phyloP scores from a whole-genome alignment of 2,113 vertebrate species.

The Mesembrinibis cayennensis region DNA sequence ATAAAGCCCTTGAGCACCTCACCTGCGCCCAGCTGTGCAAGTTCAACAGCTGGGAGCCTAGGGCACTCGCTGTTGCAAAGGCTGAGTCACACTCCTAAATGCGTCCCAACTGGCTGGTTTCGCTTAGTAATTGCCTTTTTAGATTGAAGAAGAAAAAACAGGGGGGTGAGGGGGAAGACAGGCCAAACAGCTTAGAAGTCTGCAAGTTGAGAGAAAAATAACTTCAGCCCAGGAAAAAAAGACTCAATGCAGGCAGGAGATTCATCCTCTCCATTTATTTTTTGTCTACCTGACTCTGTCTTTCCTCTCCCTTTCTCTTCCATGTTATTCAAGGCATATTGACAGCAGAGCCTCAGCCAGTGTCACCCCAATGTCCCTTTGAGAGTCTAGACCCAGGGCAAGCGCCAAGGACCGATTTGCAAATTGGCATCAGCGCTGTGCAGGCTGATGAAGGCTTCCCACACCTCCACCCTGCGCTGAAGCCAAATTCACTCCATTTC shows the following conservation, averaged over 20 bases:
- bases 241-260: neutral
- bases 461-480: fast-evolving
- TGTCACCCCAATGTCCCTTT: neutral
- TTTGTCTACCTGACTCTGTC: neutral
- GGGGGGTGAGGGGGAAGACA: neutral
- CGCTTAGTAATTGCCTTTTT: neutral
- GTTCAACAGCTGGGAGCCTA: neutral
- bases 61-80: neutral
- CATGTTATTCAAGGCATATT: neutral
- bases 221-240: neutral
- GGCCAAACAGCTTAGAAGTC: neutral
- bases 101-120: neutral
- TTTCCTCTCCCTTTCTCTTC: neutral
- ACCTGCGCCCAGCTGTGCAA: neutral
- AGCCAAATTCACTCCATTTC: neutral
- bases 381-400: neutral
- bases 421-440: neutral
- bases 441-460: neutral
- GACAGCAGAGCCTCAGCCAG: neutral
- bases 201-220: neutral
- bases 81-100: neutral
- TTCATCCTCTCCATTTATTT: neutral
- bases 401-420: neutral
- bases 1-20: neutral
- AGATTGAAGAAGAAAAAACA: neutral